Percentiles rank a stretch among this genome's conserved stretches.
Evolutionary conservation across 2,888 invertebrate species (phyloP).

Genomic region (Hartigia nigra): DNA sequence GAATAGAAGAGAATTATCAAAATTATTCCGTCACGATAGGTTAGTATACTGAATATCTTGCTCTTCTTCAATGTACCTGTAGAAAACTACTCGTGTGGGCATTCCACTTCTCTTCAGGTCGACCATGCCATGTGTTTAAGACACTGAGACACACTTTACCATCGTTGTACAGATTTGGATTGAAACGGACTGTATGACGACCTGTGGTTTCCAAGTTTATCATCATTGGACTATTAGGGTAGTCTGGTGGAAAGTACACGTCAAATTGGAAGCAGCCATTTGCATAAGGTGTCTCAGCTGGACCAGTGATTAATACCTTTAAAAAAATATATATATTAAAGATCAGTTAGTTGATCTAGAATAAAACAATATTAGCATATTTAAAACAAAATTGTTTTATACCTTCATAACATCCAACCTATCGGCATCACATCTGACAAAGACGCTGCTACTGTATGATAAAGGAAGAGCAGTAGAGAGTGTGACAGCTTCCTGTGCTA

Average conservation of each 20-base stretch:
- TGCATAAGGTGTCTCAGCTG: slow-evolving; percentile 91
- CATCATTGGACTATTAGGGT: slow-evolving; percentile 87
- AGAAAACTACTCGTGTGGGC: slow-evolving; percentile 94
- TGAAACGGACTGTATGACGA: slow-evolving; percentile 89
- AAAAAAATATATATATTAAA: slow-evolving; percentile 16
- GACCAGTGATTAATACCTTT: slow-evolving; percentile 90
- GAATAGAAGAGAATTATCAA: neutral
- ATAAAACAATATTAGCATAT: neutral
- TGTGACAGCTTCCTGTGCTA: slow-evolving; percentile 95
- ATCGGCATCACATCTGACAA: slow-evolving; percentile 94
- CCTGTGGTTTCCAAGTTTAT: slow-evolving; percentile 93
- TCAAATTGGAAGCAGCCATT: slow-evolving; percentile 93
- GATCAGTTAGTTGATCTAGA: neutral
- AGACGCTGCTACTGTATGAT: slow-evolving; percentile 93
- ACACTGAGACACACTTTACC: slow-evolving; percentile 96
- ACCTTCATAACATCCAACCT: slow-evolving; percentile 96
- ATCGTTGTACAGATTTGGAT: slow-evolving; percentile 94
- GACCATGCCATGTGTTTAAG: slow-evolving; percentile 95
- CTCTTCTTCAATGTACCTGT: slow-evolving; percentile 67
- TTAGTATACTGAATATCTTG: neutral
- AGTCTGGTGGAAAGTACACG: slow-evolving; percentile 88
- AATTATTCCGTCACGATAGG: neutral
- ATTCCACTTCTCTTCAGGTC: slow-evolving; percentile 98
- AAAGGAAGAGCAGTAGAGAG: slow-evolving; percentile 91
- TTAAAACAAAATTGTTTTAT: slow-evolving; percentile 19